Conservation (phyloP, 1,140 invertebrate species). For the Pentalonia nigronervosa region DNA sequence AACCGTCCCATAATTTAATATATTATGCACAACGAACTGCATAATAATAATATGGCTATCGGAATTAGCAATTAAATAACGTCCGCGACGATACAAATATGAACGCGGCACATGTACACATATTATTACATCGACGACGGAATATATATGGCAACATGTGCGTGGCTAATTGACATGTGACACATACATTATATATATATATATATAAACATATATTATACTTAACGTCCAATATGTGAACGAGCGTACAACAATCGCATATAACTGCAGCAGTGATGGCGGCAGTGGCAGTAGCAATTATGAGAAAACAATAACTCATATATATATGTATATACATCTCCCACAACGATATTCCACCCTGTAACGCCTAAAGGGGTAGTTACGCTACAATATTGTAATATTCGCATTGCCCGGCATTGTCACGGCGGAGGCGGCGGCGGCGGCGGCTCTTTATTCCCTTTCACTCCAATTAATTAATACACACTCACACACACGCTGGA, state of each 20-base stretch:
- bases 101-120: background rate
- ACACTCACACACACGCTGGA: constrained; percentile 33
- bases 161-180: constrained; percentile 54
- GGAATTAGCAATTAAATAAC: background rate
- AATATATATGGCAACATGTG: constrained; percentile 31
- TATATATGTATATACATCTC: background rate
- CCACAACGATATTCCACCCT: background rate
- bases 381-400: constrained; percentile 39
- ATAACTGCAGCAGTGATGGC: no score
- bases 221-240: background rate
- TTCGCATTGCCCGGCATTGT: constrained; percentile 45
- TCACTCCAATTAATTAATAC: constrained; percentile 53
- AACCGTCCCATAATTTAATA: background rate
- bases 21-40: background rate
- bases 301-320: constrained; percentile 55
- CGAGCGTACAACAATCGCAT: background rate
- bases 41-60: background rate
- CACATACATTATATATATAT: background rate
- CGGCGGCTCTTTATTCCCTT: constrained; percentile 35
- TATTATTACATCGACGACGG: background rate
- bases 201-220: constrained; percentile 1
- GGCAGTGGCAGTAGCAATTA: constrained; percentile 31
- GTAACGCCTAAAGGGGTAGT: constrained; percentile 1
- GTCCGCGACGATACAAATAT: background rate
- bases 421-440: background rate